These are phyloP conservation scores for Drosophila saltans DNA, from an alignment of 1,140 invertebrate species.

Conservation along the genomic window DNA sequence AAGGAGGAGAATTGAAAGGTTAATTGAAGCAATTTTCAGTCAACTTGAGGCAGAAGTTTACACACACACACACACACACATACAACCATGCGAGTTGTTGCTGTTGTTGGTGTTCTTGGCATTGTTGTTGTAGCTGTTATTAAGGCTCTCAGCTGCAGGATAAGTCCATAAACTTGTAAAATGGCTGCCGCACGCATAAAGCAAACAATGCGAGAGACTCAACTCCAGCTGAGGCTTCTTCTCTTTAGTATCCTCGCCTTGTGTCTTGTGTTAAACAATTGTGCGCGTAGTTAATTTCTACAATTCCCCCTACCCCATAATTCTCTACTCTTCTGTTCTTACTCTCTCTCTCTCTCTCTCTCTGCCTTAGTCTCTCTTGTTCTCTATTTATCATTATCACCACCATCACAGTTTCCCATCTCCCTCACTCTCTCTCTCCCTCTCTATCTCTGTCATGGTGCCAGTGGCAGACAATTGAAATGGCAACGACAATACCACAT, in stretches of 20 bases:
- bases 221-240: slow-evolving; percentile 19
- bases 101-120: background rate
- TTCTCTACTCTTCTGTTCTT: background rate
- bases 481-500: slow-evolving; percentile 30
- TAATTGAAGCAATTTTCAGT: slow-evolving; percentile 74
- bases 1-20: slow-evolving; percentile 16
- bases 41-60: slow-evolving; percentile 48
- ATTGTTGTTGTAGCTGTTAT: background rate
- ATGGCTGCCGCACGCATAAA: slow-evolving; percentile 46
- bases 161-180: slow-evolving; percentile 61
- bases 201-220: slow-evolving; percentile 36
- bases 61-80: slow-evolving; percentile 22
- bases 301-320: slow-evolving; percentile 25
- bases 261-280: slow-evolving; percentile 64
- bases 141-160: slow-evolving; percentile 48
- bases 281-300: slow-evolving; percentile 66
- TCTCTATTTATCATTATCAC: background rate
- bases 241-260: background rate
- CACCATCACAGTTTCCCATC: background rate
- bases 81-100: slow-evolving; percentile 13
- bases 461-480: slow-evolving; percentile 51
- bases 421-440: background rate
- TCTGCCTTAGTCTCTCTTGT: background rate
- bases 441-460: slow-evolving; percentile 15
- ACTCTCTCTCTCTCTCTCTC: background rate